Evolutionary conservation across 2,888 invertebrate species (phyloP).

Genomic region (Phrixothrix hirtus): DNA sequence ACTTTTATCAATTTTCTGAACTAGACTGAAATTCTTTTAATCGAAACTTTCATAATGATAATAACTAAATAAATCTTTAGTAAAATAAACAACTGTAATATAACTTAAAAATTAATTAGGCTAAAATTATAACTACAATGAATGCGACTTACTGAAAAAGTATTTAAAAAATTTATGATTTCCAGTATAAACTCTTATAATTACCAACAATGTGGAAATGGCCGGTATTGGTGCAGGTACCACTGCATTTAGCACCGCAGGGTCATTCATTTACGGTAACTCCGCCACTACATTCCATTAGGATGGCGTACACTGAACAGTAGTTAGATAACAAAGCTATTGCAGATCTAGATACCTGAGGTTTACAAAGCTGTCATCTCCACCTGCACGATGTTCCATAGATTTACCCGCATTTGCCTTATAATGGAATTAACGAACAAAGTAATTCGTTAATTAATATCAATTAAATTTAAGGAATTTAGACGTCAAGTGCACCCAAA

Average conservation of each 20-base stretch:
- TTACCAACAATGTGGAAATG: too few species aligned
- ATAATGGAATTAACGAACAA: slow-evolving; percentile 42
- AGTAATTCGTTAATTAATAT: slow-evolving; percentile 42
- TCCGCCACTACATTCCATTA: slow-evolving; percentile 35
- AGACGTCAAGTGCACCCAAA: slow-evolving; percentile 39
- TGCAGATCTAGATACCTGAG: slow-evolving; percentile 47
- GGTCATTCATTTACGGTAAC: slow-evolving; percentile 8
- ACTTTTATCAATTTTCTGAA: too few species aligned
- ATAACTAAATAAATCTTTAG: too few species aligned
- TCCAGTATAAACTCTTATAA: too few species aligned
- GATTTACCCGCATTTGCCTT: slow-evolving; percentile 45
- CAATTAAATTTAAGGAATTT: slow-evolving; percentile 33
- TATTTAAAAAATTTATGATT: too few species aligned
- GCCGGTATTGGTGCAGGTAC: slow-evolving; percentile 19
- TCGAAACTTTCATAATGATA: too few species aligned
- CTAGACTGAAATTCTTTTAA: too few species aligned
- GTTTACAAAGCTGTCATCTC: slow-evolving; percentile 44
- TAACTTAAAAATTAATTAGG: too few species aligned
- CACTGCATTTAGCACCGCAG: slow-evolving; percentile 21
- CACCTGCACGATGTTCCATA: slow-evolving; percentile 40
- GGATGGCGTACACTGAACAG: slow-evolving; percentile 26
- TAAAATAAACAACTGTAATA: too few species aligned
- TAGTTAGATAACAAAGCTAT: slow-evolving; percentile 46
- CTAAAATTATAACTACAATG: too few species aligned
- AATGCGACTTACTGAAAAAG: too few species aligned